Evolutionary conservation across 2,797 vertebrate species (phyloP), one percentile per base, ranked within the genome.

Genomic region (Peromyscus melanophrys): DNA sequence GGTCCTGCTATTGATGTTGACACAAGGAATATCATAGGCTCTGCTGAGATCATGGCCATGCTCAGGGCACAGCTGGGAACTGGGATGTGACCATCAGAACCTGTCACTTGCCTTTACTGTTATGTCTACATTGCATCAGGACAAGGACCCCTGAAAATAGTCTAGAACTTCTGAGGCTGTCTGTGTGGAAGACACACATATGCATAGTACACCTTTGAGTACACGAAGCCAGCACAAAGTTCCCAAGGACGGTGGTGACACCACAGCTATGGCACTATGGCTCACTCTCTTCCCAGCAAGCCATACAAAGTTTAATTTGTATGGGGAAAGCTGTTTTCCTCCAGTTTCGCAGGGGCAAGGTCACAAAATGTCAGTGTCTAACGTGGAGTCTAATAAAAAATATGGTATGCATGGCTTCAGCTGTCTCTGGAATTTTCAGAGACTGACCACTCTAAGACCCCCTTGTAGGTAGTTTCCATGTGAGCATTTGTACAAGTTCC

Each of bases 311-410:
- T 59, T 5, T 69, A 29, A 80, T 84, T 87, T 93, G 69, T 76
- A 31, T 67, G 75, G 29, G 14, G 55, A 91, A 96, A 43, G 46
- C 40, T 59, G 46, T n/a, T 46, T 23, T 81, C 57, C 40, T 88
- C 40, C 61, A 84, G 57, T 73, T 95, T 61, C 92, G 76, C 55
- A 40, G 63, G 57, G 46, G 52, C 76, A 59, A 37, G 52, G 37
- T 82, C 57, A 92, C 69, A 90, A 61, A 97, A 77, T 49, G 40
- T 29, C 65, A 46, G 46, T 61, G n/a, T 95, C 87, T n/a, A 78
- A 67, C 90, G 61, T 11, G 46, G 52, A 96, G 49, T 81, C 12
- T 37, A 82, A 84, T 77, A 69, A 89, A 91, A 94, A 75, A 49
- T 63, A 49, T 65, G 5, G 13, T 37, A 71, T 10, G 1, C 6